Conservation (phyloP, 2,888 invertebrate species). For the Trachelus stipa region DNA sequence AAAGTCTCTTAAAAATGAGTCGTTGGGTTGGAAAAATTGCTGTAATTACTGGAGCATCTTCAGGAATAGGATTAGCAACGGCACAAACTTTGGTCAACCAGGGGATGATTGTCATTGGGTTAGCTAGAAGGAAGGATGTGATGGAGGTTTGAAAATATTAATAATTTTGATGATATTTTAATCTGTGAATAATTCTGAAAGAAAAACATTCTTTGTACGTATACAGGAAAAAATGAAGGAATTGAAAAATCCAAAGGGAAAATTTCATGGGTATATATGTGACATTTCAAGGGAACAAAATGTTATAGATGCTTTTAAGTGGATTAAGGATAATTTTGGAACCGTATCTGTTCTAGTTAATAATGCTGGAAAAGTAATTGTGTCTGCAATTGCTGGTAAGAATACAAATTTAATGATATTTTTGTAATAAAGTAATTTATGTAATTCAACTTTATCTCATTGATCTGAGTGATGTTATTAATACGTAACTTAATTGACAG, state of each 20-base stretch:
- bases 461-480: background rate
- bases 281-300: constrained; percentile 59
- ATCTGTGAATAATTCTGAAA: background rate
- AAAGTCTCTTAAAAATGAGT: constrained; percentile 61
- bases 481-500: too few relatives aligned
- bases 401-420: background rate
- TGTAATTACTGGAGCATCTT: constrained; percentile 75
- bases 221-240: constrained; percentile 29
- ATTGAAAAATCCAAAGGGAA: constrained; percentile 40
- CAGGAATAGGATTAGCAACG: constrained; percentile 72
- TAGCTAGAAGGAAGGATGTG: constrained; percentile 68
- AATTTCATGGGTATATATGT: constrained; percentile 55
- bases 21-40: constrained; percentile 74
- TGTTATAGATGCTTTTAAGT: constrained; percentile 53
- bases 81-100: constrained; percentile 65
- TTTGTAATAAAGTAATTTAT: background rate
- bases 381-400: constrained; percentile 40
- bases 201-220: too few relatives aligned
- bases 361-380: constrained; percentile 55
- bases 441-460: background rate
- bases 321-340: constrained; percentile 56
- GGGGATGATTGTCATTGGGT: constrained; percentile 70
- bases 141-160: constrained; percentile 56
- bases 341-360: constrained; percentile 61
- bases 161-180: background rate